Evolutionary conservation across 2,888 invertebrate genomes (phyloP), one percentile per base, ranked within the genome.

Genomic region (Apoda limacodes): DNA sequence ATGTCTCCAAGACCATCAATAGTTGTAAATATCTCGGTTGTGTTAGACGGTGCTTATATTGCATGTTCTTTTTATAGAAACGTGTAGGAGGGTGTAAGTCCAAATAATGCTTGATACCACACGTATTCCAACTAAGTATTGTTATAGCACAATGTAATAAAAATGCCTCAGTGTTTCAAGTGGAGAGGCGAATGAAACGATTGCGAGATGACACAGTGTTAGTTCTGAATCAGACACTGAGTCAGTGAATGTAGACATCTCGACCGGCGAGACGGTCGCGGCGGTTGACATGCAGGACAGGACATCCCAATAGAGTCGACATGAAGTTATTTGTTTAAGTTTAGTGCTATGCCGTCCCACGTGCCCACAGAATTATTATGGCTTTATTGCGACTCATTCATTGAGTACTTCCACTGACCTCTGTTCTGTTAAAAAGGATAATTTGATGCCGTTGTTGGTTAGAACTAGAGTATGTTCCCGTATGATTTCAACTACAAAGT

Each of bases 261-360:
- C 17, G 17, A 5, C 17, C 17, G 17, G 17, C 17, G 17, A 17
- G n/a, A n/a, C n/a, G n/a, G n/a, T n/a, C n/a, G n/a, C n/a, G n/a
- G n/a, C n/a, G 13, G 13, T n/a, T n/a, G n/a, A n/a, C n/a, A n/a
- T n/a, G n/a, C n/a, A n/a, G n/a, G n/a, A 67, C 71, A 72, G 78
- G 78, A 80, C 71, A 71, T 74, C 71, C 74, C 75, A 74, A 74
- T 75, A 69, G 70, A 76, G 61, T 44, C 52, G 63, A 52, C 65
- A 60, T 74, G 70, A 74, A 71, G 67, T 71, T 80, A 76, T 80
- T 76, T 76, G 70, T 75, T 74, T 76, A 75, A 74, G 71, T 76
- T 76, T 76, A 80, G 62, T 66, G 60, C n/a, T n/a, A n/a, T n/a
- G n/a, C 45, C 75, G 35, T 41, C 78, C 78, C 72, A 80, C 78